Evolutionary conservation across 2,797 vertebrate species (phyloP).

Genomic region (Oophaga sylvatica): DNA sequence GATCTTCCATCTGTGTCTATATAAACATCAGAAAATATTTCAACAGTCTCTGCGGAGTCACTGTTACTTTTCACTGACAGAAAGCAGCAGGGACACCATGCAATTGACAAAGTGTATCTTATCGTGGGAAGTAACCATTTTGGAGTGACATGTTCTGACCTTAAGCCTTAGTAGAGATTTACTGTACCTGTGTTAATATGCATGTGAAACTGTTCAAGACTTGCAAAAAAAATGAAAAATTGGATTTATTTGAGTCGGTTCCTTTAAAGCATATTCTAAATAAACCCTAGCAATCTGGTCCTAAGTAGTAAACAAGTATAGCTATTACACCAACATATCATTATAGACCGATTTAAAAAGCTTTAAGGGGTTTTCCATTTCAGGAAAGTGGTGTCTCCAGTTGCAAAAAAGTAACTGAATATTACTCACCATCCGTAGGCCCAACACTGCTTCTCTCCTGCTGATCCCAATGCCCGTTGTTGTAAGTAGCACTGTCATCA

Average conservation of each 20-base stretch:
- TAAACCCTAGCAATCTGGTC: background rate
- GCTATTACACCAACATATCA: background rate
- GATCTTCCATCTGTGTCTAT: conserved; percentile 38
- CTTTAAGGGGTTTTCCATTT: too few species aligned
- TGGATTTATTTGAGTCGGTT: background rate
- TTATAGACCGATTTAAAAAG: background rate
- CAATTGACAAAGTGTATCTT: conserved; percentile 7
- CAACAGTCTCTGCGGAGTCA: conserved; percentile 19
- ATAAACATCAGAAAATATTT: conserved; percentile 41
- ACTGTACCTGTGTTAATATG: conserved; percentile 41
- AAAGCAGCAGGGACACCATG: conserved; percentile 41
- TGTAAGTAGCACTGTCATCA: too few species aligned
- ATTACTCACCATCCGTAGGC: too few species aligned
- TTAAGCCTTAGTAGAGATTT: conserved; percentile 35
- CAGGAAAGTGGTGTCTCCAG: too few species aligned
- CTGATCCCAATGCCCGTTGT: too few species aligned
- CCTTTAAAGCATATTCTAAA: background rate
- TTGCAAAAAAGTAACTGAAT: too few species aligned
- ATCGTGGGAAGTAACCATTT: conserved; percentile 50
- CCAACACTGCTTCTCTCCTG: too few species aligned
- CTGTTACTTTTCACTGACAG: conserved; percentile 43
- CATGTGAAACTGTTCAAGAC: conserved; percentile 15
- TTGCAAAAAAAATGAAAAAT: conserved; percentile 10
- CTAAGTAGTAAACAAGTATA: background rate
- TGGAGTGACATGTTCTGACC: conserved; percentile 27